A percentile compares a stretch with the other conserved stretches of the same genome.
Conservation (phyloP, 2,888 invertebrate genomes). For the Smittia aterrima region DNA sequence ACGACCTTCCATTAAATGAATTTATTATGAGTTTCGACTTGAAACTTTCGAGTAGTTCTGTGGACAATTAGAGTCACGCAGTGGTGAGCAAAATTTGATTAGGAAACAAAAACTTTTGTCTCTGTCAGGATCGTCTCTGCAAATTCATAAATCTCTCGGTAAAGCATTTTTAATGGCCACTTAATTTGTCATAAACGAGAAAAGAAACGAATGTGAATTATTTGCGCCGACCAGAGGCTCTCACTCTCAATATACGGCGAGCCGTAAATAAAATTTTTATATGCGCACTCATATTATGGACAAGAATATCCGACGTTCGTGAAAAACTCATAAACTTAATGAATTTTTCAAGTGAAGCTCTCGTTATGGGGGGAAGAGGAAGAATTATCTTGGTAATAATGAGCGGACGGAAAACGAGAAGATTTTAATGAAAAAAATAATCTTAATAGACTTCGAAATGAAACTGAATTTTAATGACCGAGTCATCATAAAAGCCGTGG, state of each 20-base stretch:
- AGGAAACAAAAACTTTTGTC: too few species aligned
- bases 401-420: background rate
- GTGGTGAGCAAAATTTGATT: too few species aligned
- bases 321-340: constrained; percentile 10
- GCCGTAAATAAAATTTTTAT: background rate
- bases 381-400: constrained; percentile 2
- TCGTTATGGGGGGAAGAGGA: background rate
- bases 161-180: background rate
- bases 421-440: background rate
- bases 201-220: background rate
- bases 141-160: background rate
- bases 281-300: background rate
- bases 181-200: background rate
- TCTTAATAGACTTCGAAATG: background rate
- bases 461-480: background rate
- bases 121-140: too few species aligned
- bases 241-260: background rate
- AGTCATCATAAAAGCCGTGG: background rate
- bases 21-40: too few species aligned
- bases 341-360: background rate
- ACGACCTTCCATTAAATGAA: too few species aligned
- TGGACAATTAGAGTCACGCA: too few species aligned
- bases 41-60: too few species aligned
- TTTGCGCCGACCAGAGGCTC: background rate
- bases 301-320: background rate